These are phyloP conservation scores for Phasia obesa DNA, from an alignment of 2,888 invertebrate species.

Conservation along the genomic window DNA sequence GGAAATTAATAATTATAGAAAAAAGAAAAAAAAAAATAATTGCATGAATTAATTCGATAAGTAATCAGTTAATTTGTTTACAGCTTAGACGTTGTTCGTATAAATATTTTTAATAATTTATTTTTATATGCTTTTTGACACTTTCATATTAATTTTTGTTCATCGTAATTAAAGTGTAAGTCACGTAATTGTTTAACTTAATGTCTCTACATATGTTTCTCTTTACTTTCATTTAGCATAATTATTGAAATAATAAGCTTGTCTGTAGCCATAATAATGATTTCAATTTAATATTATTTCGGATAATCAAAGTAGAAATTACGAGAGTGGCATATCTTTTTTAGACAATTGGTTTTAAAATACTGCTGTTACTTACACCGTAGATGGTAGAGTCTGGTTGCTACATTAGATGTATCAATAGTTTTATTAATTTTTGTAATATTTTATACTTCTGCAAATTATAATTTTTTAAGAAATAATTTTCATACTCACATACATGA, in stretches of 20 bases:
- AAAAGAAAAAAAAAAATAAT: constrained; percentile 34
- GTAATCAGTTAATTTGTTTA: constrained; percentile 5
- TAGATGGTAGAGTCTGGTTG: too few relatives aligned
- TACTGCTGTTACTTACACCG: too few relatives aligned
- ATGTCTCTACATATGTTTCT: constrained; percentile 37
- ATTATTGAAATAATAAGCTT: too few relatives aligned
- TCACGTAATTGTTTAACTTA: constrained; percentile 58
- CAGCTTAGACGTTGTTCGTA: constrained; percentile 16
- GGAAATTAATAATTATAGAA: constrained; percentile 37
- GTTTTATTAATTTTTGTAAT: too few relatives aligned
- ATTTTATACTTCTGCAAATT: too few relatives aligned
- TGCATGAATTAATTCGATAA: constrained; percentile 16
- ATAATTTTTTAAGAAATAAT: too few relatives aligned
- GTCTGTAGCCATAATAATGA: background rate
- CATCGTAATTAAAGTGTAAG: constrained; percentile 28
- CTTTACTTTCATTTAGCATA: constrained; percentile 33
- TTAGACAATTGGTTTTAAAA: background rate
- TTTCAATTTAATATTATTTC: background rate
- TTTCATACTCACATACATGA: too few relatives aligned
- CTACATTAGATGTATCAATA: too few relatives aligned
- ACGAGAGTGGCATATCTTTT: background rate
- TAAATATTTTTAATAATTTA: constrained; percentile 6
- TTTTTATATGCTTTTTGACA: constrained; percentile 52
- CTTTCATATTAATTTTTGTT: constrained; percentile 35
- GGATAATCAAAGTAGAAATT: background rate